Percentiles rank a stretch among this genome's conserved stretches.
These are phyloP conservation scores for Petrosia ficiformis DNA, from an alignment of 37 sponge, comb jelly and placozoan genomes.

Conservation along the genomic window DNA sequence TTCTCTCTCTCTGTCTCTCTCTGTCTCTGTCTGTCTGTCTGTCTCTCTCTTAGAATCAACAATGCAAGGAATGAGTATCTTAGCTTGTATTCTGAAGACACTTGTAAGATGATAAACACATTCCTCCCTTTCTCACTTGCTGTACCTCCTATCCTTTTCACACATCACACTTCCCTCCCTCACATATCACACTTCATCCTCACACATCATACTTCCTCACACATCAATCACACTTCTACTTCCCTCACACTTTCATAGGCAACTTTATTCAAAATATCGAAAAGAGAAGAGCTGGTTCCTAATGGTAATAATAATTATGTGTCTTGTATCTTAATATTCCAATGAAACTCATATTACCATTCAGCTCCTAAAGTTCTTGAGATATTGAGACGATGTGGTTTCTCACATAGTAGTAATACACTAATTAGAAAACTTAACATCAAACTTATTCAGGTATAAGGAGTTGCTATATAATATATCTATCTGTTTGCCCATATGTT, in stretches of 20 bases:
- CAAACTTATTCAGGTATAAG: slow-evolving; percentile 81
- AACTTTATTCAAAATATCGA: slow-evolving; percentile 64
- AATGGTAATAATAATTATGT: slow-evolving; percentile 15
- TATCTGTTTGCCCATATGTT: neutral
- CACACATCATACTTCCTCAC: too few relatives aligned
- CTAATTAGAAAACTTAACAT: slow-evolving; percentile 83
- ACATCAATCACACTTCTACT: neutral
- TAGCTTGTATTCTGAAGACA: too few relatives aligned
- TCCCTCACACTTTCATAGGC: neutral
- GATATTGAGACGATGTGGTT: slow-evolving; percentile 9
- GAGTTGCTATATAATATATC: neutral
- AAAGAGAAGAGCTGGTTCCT: slow-evolving; percentile 13
- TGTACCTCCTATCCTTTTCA: too few relatives aligned
- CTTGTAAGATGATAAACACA: too few relatives aligned
- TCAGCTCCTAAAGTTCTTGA: slow-evolving; percentile 49
- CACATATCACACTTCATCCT: too few relatives aligned
- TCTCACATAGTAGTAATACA: slow-evolving; percentile 51
- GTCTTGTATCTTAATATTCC: neutral
- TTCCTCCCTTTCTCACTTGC: too few relatives aligned
- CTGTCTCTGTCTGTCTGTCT: neutral
- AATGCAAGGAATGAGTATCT: too few relatives aligned
- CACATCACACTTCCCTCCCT: too few relatives aligned
- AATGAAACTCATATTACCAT: neutral
- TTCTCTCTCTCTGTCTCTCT: slow-evolving; percentile 7
- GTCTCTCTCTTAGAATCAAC: neutral